Evolutionary conservation across 2,888 invertebrate genomes (phyloP).

Genomic region (Eupithecia pulchellata): DNA sequence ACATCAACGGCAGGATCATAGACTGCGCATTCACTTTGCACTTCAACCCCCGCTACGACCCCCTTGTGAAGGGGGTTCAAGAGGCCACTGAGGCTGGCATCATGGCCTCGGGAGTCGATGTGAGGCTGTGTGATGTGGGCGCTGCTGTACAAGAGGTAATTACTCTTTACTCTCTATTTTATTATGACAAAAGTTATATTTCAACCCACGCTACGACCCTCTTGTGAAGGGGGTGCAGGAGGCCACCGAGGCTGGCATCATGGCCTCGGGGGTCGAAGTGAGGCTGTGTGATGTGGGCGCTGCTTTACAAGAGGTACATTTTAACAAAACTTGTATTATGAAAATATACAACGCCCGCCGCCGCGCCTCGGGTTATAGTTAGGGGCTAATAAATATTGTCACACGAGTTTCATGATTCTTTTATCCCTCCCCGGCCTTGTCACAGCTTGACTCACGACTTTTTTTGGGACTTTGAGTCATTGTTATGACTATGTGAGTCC

Average conservation of each 20-base stretch:
- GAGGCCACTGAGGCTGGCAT: conserved; percentile 99
- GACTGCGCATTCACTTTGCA: conserved; percentile 99
- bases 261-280: conserved; percentile 97
- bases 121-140: conserved; percentile 97
- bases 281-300: conserved; percentile 98
- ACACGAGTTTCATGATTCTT: too few species aligned
- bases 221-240: conserved; percentile 97
- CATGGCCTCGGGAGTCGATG: conserved; percentile 97
- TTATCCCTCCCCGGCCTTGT: too few species aligned
- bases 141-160: conserved; percentile 95
- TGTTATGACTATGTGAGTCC: too few species aligned
- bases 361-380: too few species aligned
- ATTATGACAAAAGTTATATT: too few species aligned
- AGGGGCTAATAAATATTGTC: too few species aligned
- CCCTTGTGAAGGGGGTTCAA: conserved; percentile 96
- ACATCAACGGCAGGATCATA: conserved; percentile 98
- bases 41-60: conserved; percentile 98
- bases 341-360: too few species aligned
- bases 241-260: conserved; percentile 99
- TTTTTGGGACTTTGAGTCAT: too few species aligned
- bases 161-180: too few species aligned
- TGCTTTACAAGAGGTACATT: conserved; percentile 93
- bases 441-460: too few species aligned
- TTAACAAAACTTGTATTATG: too few species aligned
- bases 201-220: conserved; percentile 98